Conservation (phyloP, 2,888 invertebrate genomes). For the Drosophila robusta region DNA sequence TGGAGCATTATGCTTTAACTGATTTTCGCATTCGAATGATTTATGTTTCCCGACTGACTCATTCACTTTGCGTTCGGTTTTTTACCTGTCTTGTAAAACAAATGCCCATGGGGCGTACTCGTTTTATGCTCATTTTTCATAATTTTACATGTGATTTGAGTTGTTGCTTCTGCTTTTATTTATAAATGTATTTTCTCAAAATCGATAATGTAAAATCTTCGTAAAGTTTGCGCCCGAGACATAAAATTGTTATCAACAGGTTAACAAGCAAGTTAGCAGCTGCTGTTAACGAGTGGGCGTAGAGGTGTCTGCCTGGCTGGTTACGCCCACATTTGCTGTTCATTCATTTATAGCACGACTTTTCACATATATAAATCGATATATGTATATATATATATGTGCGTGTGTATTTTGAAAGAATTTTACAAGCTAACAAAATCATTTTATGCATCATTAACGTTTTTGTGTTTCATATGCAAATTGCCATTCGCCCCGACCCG, state of each 20-base stretch:
- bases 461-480: slow-evolving; percentile 81
- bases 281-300: slow-evolving; percentile 45
- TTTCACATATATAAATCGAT: slow-evolving; percentile 31
- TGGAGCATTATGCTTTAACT: slow-evolving; percentile 72
- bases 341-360: slow-evolving; percentile 73
- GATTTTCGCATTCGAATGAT: slow-evolving; percentile 76
- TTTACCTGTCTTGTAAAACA: slow-evolving; percentile 9
- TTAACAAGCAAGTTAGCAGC: slow-evolving; percentile 68
- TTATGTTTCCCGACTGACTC: slow-evolving; percentile 75
- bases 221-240: slow-evolving; percentile 45
- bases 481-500: slow-evolving; percentile 43
- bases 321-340: slow-evolving; percentile 51
- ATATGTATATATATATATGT: background rate
- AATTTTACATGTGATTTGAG: slow-evolving; percentile 75
- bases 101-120: slow-evolving; percentile 50
- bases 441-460: slow-evolving; percentile 80
- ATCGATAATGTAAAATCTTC: slow-evolving; percentile 67
- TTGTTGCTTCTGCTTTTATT: slow-evolving; percentile 14
- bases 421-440: slow-evolving; percentile 81
- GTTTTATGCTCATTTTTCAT: slow-evolving; percentile 70
- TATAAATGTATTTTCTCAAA: slow-evolving; percentile 17
- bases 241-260: slow-evolving; percentile 75
- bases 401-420: slow-evolving; percentile 47
- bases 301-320: slow-evolving; percentile 3
- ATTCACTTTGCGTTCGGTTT: slow-evolving; percentile 53